Conservation (phyloP, 2,888 invertebrate species). For the Tenthredo amoena region DNA sequence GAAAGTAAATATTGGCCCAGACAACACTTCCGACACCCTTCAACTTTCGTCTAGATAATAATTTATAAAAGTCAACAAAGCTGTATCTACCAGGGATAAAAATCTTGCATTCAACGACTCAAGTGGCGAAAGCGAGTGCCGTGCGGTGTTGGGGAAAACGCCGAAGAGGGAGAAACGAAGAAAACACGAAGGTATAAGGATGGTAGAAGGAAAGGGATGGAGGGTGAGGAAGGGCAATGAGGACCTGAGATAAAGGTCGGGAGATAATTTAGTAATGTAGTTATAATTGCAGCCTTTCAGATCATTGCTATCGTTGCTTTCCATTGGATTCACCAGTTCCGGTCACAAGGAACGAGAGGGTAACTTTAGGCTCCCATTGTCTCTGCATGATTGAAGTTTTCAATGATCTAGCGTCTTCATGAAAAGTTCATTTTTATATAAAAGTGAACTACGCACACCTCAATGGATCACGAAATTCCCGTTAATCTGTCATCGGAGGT, state of each 20-base stretch:
- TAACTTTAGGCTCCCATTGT: not conserved
- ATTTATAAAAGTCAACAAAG: constrained; percentile 52
- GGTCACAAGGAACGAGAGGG: not conserved
- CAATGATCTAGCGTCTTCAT: not conserved
- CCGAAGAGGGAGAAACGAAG: not conserved
- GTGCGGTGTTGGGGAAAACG: not conserved
- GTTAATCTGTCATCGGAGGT: constrained; percentile 34
- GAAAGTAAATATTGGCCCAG: constrained; percentile 49
- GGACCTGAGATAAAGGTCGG: constrained; percentile 24
- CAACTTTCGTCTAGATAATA: constrained; percentile 48
- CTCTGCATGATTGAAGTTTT: not conserved
- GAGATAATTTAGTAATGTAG: constrained; percentile 45
- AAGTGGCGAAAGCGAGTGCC: constrained; percentile 46
- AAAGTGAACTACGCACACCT: not conserved
- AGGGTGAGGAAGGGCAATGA: constrained; percentile 27
- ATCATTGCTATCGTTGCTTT: constrained; percentile 3
- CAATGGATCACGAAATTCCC: not conserved
- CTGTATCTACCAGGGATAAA: constrained; percentile 34
- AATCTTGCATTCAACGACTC: constrained; percentile 47
- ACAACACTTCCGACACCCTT: constrained; percentile 45
- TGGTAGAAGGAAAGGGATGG: not conserved
- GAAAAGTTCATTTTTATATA: not conserved
- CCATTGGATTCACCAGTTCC: not conserved
- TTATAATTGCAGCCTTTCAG: constrained; percentile 49
- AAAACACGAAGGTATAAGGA: not conserved